Evolutionary conservation across 2,888 invertebrate genomes (phyloP), one percentile per base, ranked within the genome.

Genomic region (Rugalucina vietnamica): DNA sequence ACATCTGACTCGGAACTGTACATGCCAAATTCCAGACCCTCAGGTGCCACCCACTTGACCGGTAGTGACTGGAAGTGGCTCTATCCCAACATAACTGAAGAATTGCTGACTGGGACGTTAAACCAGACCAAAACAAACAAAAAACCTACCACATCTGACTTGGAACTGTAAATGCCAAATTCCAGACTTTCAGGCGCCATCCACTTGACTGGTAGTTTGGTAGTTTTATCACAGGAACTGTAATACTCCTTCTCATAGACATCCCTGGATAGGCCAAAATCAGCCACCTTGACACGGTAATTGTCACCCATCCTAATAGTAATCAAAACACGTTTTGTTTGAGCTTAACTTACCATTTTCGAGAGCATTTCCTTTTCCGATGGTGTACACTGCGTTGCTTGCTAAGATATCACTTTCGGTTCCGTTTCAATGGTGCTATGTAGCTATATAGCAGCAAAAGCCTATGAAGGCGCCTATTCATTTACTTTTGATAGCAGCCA

Each of bases 191-290:
- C 96, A 3, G 94, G 92, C 1, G 95, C 95, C 95, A 96, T 95
- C 96, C 96, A 96, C 86, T 95, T 95, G 32, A 95, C 94, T 0
- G 96, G 96, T 4, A 96, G 93, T 76, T 93, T 93, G 39, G 93
- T 92, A 72, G 93, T 93, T 84, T 95, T 94, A 79, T 95, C 95
- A 74, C 94, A 93, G 37, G 95, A 95, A 87, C 95, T 95, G 91
- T 96, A 96, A 85, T 95, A 95, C 85, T 95, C 95, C 81, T 95
- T 95, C 83, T 96, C 95, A 82, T 96, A 95, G 54, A 96, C 95
- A 90, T 96, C 96, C 27, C 96, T 94, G 1, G 96, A 95, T 76
- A 96, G 92, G 18, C 96, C 96, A 92, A 96, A 96, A 90, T 96
- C 96, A 2, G 96, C 96, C 18, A 96, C 95, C 91, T 96, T 95